Evolutionary conservation across 2,888 invertebrate species (phyloP), one percentile per base, ranked within the genome.

Genomic region (Caenorhabditis sp.): DNA sequence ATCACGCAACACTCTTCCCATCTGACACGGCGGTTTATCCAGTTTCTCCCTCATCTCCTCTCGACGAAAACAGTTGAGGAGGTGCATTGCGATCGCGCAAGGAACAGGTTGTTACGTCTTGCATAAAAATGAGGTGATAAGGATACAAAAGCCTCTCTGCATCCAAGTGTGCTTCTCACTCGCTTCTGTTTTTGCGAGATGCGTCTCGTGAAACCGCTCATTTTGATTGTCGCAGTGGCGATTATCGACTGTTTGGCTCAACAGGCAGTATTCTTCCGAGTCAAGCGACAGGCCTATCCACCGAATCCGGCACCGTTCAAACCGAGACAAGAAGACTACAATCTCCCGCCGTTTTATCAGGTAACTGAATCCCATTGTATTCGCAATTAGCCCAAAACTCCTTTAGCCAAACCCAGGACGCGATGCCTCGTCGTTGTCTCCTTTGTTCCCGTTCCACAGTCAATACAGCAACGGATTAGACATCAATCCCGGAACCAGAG

Each of bases 271-370:
- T 80, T 64, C 20, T 70, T 64, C 37, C 78, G 82, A 6, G 69
- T 82, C 1, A 78, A 79, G 47, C 60, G 86, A 65, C 88, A 88
- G 62, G 84, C 88, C 6, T 88, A 85, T 62, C 89, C 89, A 3
- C 89, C 89, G 0, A 87, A 88, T 79, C 89, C 89, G n/a, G 85
- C 89, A 1, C 84, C 84, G 5, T 89, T 83, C 61, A 85, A 88
- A 58, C 86, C 88, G 8, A 67, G 89, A 70, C 79, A 77, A 28
- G 88, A 88, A 58, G 89, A 89, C 50, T 89, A 89, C 67, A 89
- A 89, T 55, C 74, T 89, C 9, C 89, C 89, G 24, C 89, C 89
- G 11, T 87, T 88, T 60, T 89, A 88, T 80, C 89, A 89, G 84
- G 89, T 88, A 35, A 13, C 4, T 9, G 11, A 44, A n/a, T 13